Percentiles rank a stretch among this genome's conserved stretches.
Evolutionary conservation across 2,797 vertebrate genomes (phyloP).

Genomic region (Oryzias sinensis): DNA sequence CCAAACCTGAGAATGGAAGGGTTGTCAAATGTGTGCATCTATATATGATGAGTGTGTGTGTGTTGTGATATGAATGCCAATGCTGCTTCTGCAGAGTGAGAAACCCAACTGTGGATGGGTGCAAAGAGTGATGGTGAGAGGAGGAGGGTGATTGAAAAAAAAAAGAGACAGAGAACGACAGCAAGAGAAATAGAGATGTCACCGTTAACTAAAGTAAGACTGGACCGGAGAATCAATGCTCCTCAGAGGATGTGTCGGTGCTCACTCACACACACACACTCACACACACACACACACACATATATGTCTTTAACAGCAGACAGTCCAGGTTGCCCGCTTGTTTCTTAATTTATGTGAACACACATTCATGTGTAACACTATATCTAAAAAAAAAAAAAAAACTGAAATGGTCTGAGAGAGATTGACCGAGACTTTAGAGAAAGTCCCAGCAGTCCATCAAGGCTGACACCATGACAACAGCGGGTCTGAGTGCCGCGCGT

Average conservation of each 20-base stretch:
- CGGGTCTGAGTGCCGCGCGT: slow-evolving; percentile 32
- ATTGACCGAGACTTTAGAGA: slow-evolving; percentile 19
- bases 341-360: neutral
- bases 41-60: slow-evolving; percentile 13
- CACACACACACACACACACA: slow-evolving; percentile 10
- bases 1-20: slow-evolving; percentile 18
- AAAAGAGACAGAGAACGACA: neutral
- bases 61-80: slow-evolving; percentile 49
- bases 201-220: neutral
- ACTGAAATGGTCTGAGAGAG: slow-evolving; percentile 1
- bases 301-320: slow-evolving; percentile 3
- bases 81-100: slow-evolving; percentile 40
- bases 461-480: slow-evolving; percentile 54
- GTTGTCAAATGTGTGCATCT: slow-evolving; percentile 37
- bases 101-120: slow-evolving; percentile 25
- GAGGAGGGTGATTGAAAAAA: slow-evolving; percentile 6
- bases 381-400: neutral
- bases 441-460: slow-evolving; percentile 38
- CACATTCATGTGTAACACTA: neutral
- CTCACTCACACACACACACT: slow-evolving; percentile 7
- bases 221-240: too few relatives aligned
- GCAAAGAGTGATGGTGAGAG: slow-evolving; percentile 22
- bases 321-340: slow-evolving; percentile 1
- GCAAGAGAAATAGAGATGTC: slow-evolving; percentile 12
- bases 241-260: slow-evolving; percentile 7